Evolutionary conservation across 2,888 invertebrate species (phyloP).

Genomic region (Nycteola revayana): DNA sequence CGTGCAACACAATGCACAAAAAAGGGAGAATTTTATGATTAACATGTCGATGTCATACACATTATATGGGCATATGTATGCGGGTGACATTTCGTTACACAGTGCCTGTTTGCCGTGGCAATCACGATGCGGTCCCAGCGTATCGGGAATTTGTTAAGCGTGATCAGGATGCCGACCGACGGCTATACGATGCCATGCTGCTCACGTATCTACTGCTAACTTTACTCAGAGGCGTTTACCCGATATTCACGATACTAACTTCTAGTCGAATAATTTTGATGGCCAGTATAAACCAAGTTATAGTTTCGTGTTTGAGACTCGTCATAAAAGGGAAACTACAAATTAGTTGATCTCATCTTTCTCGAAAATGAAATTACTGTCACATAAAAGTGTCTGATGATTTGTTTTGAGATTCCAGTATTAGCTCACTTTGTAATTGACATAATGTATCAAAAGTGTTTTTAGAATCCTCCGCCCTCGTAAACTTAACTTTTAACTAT

Average conservation of each 20-base stretch:
- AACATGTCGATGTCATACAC: conserved; percentile 5
- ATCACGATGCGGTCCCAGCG: conserved; percentile 36
- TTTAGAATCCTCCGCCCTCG: background rate
- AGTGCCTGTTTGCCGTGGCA: conserved; percentile 30
- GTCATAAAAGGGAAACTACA: no score
- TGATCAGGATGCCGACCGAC: conserved; percentile 46
- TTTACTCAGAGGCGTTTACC: conserved; percentile 48
- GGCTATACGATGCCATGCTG: conserved; percentile 30
- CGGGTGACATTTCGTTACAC: conserved; percentile 30
- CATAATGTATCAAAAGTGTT: background rate
- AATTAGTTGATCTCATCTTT: background rate
- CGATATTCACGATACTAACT: conserved; percentile 23
- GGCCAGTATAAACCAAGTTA: no score
- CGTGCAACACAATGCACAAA: no score
- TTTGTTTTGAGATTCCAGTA: background rate
- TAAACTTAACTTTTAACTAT: conserved; percentile 10
- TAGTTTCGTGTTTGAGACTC: no score
- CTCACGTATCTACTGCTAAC: conserved; percentile 39
- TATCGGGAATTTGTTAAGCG: conserved; percentile 54
- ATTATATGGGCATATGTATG: conserved; percentile 15
- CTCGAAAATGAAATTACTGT: background rate
- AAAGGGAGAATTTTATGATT: no score
- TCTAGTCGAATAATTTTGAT: conserved; percentile 24
- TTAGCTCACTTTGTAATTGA: background rate
- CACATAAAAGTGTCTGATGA: conserved; percentile 3